phyloP scores from a whole-genome alignment of 2,888 invertebrate genomes.

The Drosophila pullipes region DNA sequence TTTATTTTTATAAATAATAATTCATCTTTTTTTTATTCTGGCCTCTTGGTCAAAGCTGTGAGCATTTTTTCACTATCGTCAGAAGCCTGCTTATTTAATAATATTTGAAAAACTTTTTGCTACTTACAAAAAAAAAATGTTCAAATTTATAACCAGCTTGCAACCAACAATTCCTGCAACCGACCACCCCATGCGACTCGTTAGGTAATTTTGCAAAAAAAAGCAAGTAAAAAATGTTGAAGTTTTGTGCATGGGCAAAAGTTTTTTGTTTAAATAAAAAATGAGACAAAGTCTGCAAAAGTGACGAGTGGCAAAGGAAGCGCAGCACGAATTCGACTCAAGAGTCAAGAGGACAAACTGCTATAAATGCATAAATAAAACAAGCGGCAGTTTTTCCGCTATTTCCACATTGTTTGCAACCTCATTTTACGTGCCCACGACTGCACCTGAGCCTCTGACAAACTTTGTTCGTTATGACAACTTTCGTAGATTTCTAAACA shows the following conservation, averaged over 20 bases:
- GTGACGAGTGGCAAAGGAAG: slow-evolving; percentile 65
- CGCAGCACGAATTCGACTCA: slow-evolving; percentile 56
- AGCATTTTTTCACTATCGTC: slow-evolving; percentile 11
- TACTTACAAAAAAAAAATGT: slow-evolving; percentile 39
- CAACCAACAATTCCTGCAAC: slow-evolving; percentile 18
- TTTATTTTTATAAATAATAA: slow-evolving; percentile 9
- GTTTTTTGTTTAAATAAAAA: slow-evolving; percentile 70
- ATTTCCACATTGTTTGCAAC: slow-evolving; percentile 64
- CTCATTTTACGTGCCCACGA: slow-evolving; percentile 69
- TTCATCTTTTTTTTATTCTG: slow-evolving; percentile 2
- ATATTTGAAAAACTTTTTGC: slow-evolving; percentile 61
- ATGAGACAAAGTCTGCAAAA: slow-evolving; percentile 69
- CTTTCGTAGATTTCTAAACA: slow-evolving; percentile 55
- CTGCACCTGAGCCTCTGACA: slow-evolving; percentile 51
- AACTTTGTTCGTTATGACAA: slow-evolving; percentile 66
- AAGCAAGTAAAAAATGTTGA: slow-evolving; percentile 30
- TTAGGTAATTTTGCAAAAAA: slow-evolving; percentile 57
- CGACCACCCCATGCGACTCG: slow-evolving; percentile 34
- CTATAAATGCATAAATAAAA: slow-evolving; percentile 67
- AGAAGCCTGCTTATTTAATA: slow-evolving; percentile 58
- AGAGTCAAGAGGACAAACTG: slow-evolving; percentile 51
- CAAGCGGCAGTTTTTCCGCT: slow-evolving; percentile 72
- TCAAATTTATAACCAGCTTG: slow-evolving; percentile 56
- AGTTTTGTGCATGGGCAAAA: slow-evolving; percentile 62
- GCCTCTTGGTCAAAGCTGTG: slow-evolving; percentile 11